These are phyloP conservation scores for Accipiter virgatus DNA, from an alignment of 2,113 vertebrate species.

Conservation along the genomic window DNA sequence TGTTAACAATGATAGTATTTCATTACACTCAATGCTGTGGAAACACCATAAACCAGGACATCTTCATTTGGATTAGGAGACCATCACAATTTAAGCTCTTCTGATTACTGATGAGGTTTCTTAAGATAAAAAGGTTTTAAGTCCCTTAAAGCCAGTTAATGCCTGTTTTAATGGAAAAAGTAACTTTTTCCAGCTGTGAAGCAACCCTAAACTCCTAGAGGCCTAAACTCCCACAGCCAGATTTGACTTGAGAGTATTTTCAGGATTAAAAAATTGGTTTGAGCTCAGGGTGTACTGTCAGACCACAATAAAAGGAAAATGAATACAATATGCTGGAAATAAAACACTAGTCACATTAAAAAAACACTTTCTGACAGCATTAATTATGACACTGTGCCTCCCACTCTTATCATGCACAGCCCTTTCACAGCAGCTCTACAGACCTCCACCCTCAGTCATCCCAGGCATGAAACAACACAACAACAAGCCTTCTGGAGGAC, in stretches of 20 bases:
- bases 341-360: slow-evolving; percentile 9
- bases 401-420: slow-evolving; percentile 25
- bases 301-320: slow-evolving; percentile 61
- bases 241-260: slow-evolving; percentile 26
- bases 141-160: slow-evolving; percentile 19
- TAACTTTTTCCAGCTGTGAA: slow-evolving; percentile 42
- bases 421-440: slow-evolving; percentile 3
- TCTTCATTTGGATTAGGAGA: slow-evolving; percentile 17
- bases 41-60: neutral
- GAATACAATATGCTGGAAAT: slow-evolving; percentile 54
- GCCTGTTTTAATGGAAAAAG: slow-evolving; percentile 26
- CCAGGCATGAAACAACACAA: neutral
- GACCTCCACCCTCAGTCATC: slow-evolving; percentile 32
- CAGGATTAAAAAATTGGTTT: slow-evolving; percentile 34
- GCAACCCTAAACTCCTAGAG: neutral
- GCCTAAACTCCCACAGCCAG: slow-evolving; percentile 9
- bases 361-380: slow-evolving; percentile 40
- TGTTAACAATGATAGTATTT: neutral
- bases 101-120: neutral
- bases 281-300: slow-evolving; percentile 41
- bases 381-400: slow-evolving; percentile 51
- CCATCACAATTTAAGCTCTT: slow-evolving; percentile 5
- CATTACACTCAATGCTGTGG: neutral
- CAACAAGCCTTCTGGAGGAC: neutral
- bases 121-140: neutral